Base-by-base conservation (phyloP, 2,888 invertebrate species). In the Cynaeus angustus region DNA sequence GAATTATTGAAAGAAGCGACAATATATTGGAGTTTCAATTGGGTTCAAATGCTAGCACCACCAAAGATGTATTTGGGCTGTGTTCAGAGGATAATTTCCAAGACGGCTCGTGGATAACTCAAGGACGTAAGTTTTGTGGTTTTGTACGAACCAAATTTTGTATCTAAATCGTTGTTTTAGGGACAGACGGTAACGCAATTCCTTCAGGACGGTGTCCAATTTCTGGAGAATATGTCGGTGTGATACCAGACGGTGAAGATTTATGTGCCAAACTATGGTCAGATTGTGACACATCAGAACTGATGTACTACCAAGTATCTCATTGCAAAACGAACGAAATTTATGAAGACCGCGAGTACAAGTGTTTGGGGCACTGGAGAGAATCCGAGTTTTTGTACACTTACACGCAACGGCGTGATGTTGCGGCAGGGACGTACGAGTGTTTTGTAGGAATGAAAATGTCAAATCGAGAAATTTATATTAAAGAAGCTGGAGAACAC, bases 281-380 rank as follows among this genome's bases (percentile, higher is more conserved):
- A 53, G 89, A 91, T 78, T 91, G 91, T 80, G 86, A 87, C 74
- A 88, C 89, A 3, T 88, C 88, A 3, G 90, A 91, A 79, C 86
- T 89, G 58, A 91, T 91, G 91, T 89, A 90, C 77, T 91, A 89
- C 79, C 89, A 88, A 79, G 90, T 91, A 10, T 88, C 87, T 58
- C 88, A 89, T 73, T 91, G 91, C 78, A 85, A 85, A 59, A 87
- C 88, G 41, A 83, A 86, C 33, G 88, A 90, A 81, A 84, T 91
- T 38, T 90, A 87, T 78, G 91, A 91, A 86, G 91, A 91, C 80
- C 86, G 91, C 10, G 88, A 90, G 71, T 91, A 91, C 77, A 85
- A 88, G 68, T 91, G 91, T 76, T 82, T 91, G 43, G 91, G 91
- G 1, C 90, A 91, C 76, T 91, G 91, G 91, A 86, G 87, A 71